Conservation (phyloP, 2,113 vertebrate species). For the Candoia aspera region DNA sequence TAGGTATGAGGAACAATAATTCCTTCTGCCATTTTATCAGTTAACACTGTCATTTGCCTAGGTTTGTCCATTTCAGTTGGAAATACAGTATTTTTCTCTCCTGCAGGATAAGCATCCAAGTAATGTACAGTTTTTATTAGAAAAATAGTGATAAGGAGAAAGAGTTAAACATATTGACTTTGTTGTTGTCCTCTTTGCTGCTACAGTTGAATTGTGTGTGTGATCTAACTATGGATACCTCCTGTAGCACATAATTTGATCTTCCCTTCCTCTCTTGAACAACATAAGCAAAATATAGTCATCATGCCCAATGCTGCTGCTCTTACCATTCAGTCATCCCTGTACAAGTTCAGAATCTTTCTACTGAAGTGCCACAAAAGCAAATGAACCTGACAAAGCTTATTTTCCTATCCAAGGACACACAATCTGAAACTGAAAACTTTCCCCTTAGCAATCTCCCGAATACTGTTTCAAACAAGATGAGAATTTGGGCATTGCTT, state of each 20-base stretch:
- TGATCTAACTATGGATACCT: background rate
- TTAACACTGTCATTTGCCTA: background rate
- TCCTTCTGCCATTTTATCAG: background rate
- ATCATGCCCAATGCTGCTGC: background rate
- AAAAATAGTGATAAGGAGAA: background rate
- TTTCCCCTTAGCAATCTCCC: background rate
- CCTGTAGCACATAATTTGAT: background rate
- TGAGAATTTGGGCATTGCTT: background rate
- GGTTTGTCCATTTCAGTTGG: background rate
- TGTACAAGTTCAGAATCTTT: background rate
- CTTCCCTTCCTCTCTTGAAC: conserved; percentile 33
- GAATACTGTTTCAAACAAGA: background rate
- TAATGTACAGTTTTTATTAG: background rate
- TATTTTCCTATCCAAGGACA: background rate
- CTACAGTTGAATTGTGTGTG: background rate
- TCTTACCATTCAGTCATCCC: background rate
- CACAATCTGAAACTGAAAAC: background rate
- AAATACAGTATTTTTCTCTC: background rate
- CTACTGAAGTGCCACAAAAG: background rate
- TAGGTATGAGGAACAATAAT: background rate
- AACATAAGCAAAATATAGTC: conserved; percentile 18
- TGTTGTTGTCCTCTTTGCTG: background rate
- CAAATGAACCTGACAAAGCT: background rate
- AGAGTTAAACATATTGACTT: background rate
- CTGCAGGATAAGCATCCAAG: too few relatives aligned